phyloP scores from a whole-genome alignment of 2,113 vertebrate species.

The Salvelinus alpinus region DNA sequence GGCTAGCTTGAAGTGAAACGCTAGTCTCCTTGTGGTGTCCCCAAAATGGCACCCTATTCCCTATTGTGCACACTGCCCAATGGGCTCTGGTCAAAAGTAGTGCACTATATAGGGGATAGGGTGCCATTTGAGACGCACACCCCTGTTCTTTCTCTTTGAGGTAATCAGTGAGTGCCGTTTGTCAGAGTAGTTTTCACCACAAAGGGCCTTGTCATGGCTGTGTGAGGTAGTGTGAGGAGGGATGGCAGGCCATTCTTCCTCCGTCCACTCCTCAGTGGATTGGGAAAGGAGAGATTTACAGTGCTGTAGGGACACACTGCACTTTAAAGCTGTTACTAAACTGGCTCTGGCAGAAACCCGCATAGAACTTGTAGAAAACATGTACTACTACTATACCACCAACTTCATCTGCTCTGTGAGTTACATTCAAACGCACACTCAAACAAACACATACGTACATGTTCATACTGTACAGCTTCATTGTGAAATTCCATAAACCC shows the following conservation, averaged over 20 bases:
- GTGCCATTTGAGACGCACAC: too few relatives aligned
- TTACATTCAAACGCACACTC: neutral
- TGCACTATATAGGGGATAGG: too few relatives aligned
- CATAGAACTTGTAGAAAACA: neutral
- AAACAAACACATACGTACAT: neutral
- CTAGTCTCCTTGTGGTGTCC: neutral
- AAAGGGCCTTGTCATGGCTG: neutral
- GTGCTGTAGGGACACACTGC: neutral
- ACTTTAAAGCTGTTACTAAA: neutral
- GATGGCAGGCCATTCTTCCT: neutral
- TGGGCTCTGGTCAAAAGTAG: too few relatives aligned
- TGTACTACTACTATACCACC: neutral
- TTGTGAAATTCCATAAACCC: too few relatives aligned
- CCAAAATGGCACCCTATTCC: too few relatives aligned
- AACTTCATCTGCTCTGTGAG: neutral
- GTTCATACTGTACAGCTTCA: neutral
- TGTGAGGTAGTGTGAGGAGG: neutral
- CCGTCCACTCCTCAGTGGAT: neutral
- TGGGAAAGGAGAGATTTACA: conserved; percentile 16
- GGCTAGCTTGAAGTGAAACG: neutral
- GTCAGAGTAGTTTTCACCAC: neutral
- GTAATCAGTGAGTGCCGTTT: conserved; percentile 2
- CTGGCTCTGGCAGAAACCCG: neutral
- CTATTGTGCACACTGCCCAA: too few relatives aligned
- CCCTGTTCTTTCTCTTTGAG: neutral